Evolutionary conservation across 2,888 invertebrate species (phyloP).

Genomic region (Amphimallon solstitiale): DNA sequence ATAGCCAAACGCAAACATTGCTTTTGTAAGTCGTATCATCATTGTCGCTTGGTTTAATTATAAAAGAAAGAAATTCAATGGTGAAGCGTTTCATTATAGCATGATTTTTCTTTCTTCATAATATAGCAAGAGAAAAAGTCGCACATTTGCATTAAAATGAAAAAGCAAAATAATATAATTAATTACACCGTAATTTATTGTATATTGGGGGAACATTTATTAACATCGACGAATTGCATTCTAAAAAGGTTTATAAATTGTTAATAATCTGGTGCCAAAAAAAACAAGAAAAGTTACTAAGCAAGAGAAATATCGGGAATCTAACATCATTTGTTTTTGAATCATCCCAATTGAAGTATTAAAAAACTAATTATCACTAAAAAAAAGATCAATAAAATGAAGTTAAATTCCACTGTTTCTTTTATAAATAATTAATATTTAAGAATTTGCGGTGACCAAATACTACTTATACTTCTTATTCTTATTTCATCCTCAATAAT

Average conservation of each 20-base stretch:
- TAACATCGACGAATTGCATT: slow-evolving; percentile 61
- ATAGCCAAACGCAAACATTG: slow-evolving; percentile 53
- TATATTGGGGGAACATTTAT: slow-evolving; percentile 60
- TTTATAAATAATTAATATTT: slow-evolving; percentile 20
- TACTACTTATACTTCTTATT: slow-evolving; percentile 47
- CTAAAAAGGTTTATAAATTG: slow-evolving; percentile 58
- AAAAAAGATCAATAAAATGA: not conserved
- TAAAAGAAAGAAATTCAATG: not conserved
- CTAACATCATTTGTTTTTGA: not conserved
- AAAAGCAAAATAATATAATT: slow-evolving; percentile 36
- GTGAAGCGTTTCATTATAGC: too few relatives aligned
- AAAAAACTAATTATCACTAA: not conserved
- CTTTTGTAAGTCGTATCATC: slow-evolving; percentile 59
- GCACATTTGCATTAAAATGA: slow-evolving; percentile 49
- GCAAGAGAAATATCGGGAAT: slow-evolving; percentile 37
- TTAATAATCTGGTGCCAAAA: slow-evolving; percentile 63
- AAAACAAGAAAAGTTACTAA: slow-evolving; percentile 58
- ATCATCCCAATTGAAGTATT: not conserved
- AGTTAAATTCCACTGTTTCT: not conserved
- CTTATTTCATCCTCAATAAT: slow-evolving; percentile 50
- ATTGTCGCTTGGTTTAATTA: slow-evolving; percentile 55
- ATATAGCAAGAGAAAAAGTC: slow-evolving; percentile 36
- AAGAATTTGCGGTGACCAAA: slow-evolving; percentile 47
- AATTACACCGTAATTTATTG: slow-evolving; percentile 45
- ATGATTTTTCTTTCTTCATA: not conserved